Percentiles rank a stretch among this genome's conserved stretches.
phyloP scores from a whole-genome alignment of 2,797 vertebrate genomes.

The Myotis findleyi region DNA sequence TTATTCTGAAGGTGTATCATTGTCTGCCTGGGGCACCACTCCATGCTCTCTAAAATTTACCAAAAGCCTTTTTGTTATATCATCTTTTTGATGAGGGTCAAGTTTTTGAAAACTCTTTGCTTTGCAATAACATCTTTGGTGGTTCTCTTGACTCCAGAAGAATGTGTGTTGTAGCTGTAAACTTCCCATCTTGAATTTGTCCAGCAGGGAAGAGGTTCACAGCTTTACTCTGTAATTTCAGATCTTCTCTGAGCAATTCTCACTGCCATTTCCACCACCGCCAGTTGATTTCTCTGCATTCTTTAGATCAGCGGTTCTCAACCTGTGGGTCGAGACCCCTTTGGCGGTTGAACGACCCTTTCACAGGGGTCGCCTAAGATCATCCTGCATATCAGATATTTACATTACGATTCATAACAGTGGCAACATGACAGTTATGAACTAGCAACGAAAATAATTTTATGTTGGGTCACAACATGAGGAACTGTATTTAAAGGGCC shows the following conservation, averaged over 20 bases:
- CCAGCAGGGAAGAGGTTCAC: conserved; percentile 98
- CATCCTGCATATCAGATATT: too few relatives aligned
- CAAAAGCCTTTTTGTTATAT: conserved; percentile 97
- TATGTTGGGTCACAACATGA: too few relatives aligned
- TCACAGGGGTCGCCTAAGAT: too few relatives aligned
- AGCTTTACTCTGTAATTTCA: conserved; percentile 97
- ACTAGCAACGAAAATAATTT: too few relatives aligned
- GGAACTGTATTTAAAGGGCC: too few relatives aligned
- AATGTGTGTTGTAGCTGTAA: conserved; percentile 97
- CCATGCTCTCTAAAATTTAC: conserved; percentile 97
- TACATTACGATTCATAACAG: too few relatives aligned
- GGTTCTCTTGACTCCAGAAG: conserved; percentile 93
- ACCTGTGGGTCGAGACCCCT: too few relatives aligned
- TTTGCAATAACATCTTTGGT: conserved; percentile 99
- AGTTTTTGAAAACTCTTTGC: conserved; percentile 98
- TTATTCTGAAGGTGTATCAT: conserved; percentile 93
- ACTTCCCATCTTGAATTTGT: conserved; percentile 99
- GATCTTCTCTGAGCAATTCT: conserved; percentile 97
- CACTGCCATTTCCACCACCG: conserved; percentile 89
- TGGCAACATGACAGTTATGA: too few relatives aligned
- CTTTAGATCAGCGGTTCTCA: conserved; percentile 37
- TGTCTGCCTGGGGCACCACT: conserved; percentile 92
- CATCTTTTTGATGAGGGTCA: conserved; percentile 97
- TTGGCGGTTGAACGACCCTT: too few relatives aligned
- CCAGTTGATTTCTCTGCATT: conserved; percentile 91